A percentile compares a stretch with the other conserved stretches of the same genome.
phyloP scores from a whole-genome alignment of 2,797 vertebrate genomes.

The Acrossocheilus wenchowensis region DNA sequence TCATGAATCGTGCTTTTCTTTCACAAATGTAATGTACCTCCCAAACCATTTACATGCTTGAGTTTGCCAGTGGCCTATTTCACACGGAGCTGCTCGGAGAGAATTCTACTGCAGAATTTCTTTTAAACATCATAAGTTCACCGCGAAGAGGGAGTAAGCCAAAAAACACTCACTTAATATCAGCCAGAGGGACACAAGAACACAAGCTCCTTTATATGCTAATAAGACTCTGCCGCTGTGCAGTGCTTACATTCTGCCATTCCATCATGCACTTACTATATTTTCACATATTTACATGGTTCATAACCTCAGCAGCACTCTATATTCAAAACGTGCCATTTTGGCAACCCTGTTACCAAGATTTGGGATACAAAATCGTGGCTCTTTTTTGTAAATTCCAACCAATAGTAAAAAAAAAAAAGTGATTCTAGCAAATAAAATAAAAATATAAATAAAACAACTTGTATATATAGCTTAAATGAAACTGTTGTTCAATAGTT shows the following conservation, averaged over 20 bases:
- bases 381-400: neutral
- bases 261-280: conserved; percentile 16
- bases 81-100: conserved; percentile 18
- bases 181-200: conserved; percentile 36
- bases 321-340: neutral
- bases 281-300: conserved; percentile 11
- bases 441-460: neutral
- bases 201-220: conserved; percentile 51
- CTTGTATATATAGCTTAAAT: neutral
- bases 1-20: conserved; percentile 41
- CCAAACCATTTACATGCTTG: conserved; percentile 32
- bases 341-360: neutral
- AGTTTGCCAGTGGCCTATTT: conserved; percentile 20
- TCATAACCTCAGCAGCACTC: conserved; percentile 19
- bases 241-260: conserved; percentile 23
- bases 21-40: conserved; percentile 23
- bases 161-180: conserved; percentile 39
- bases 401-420: neutral
- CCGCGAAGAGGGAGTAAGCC: neutral
- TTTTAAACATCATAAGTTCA: conserved; percentile 24
- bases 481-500: neutral
- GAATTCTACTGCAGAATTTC: conserved; percentile 5
- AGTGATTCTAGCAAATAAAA: neutral
- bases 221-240: conserved; percentile 35
- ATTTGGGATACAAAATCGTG: neutral